These are phyloP conservation scores for Sternotherus odoratus DNA, from an alignment of 2,797 vertebrate species.

Conservation along the genomic window DNA sequence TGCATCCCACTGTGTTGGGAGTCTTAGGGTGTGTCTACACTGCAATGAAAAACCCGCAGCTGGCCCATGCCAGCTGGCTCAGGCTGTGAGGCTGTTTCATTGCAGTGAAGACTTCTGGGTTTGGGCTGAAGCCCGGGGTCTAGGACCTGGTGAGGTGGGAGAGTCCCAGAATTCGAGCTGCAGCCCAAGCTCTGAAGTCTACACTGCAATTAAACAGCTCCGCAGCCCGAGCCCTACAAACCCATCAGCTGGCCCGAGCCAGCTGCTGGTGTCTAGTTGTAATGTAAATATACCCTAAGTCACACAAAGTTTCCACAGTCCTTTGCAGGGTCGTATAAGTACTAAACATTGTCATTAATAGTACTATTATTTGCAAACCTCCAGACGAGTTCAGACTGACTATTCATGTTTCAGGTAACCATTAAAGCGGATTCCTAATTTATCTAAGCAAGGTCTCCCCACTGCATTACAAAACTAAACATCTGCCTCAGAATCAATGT, in stretches of 20 bases:
- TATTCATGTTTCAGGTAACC: not conserved
- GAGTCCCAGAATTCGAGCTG: not conserved
- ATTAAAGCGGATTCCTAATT: not conserved
- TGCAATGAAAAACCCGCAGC: not conserved
- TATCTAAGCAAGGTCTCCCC: not conserved
- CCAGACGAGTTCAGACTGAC: not conserved
- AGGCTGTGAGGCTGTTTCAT: not conserved
- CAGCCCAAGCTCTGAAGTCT: not conserved
- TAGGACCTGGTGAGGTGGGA: not conserved
- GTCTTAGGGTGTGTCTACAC: not conserved
- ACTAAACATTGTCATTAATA: not conserved
- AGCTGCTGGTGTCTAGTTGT: not conserved
- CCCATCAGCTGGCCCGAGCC: fast-evolving
- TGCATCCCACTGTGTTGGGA: fast-evolving
- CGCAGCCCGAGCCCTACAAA: fast-evolving
- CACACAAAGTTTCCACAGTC: not conserved
- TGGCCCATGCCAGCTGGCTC: not conserved
- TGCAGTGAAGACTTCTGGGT: not conserved
- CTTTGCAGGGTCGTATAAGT: not conserved
- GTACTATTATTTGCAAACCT: not conserved
- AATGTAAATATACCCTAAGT: not conserved
- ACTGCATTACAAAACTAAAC: not conserved
- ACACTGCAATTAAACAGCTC: not conserved
- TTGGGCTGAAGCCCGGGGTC: not conserved
- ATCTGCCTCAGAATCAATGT: not conserved